Evolutionary conservation across 2,113 vertebrate species (phyloP).

Genomic region (Gobiocypris rarus): DNA sequence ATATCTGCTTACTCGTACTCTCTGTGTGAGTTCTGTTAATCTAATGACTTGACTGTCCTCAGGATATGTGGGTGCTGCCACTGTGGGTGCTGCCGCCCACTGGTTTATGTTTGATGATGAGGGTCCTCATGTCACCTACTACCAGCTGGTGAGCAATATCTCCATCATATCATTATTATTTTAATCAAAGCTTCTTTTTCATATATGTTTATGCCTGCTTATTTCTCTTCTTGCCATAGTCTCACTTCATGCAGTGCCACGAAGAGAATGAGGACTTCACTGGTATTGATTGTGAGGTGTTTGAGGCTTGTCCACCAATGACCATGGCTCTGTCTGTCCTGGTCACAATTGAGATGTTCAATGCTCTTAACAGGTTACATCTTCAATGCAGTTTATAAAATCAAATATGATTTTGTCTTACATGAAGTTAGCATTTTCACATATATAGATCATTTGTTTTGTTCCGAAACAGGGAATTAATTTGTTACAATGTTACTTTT

Average conservation of each 20-base stretch:
- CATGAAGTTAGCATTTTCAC: neutral
- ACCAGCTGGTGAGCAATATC: slow-evolving; percentile 81
- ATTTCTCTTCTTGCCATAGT: slow-evolving; percentile 68
- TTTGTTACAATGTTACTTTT: too few species aligned
- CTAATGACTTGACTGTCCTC: neutral
- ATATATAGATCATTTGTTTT: too few species aligned
- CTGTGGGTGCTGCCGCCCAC: slow-evolving; percentile 86
- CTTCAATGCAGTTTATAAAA: neutral
- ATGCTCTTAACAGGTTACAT: slow-evolving; percentile 90
- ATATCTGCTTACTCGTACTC: neutral
- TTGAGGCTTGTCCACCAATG: slow-evolving; percentile 88
- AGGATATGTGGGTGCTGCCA: slow-evolving; percentile 90
- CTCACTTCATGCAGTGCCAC: slow-evolving; percentile 94
- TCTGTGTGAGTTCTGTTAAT: slow-evolving; percentile 50
- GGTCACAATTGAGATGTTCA: slow-evolving; percentile 97
- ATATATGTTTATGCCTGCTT: neutral
- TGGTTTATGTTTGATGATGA: slow-evolving; percentile 87
- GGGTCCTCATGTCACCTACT: slow-evolving; percentile 80
- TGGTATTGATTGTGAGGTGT: slow-evolving; percentile 83
- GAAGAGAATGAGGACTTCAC: slow-evolving; percentile 81
- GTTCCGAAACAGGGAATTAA: too few species aligned
- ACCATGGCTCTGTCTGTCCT: slow-evolving; percentile 94
- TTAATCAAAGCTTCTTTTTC: neutral
- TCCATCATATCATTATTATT: neutral
- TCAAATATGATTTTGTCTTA: neutral